Percentiles rank a stretch among this genome's conserved stretches.
phyloP scores from a whole-genome alignment of 2,113 vertebrate genomes.

The Microcebus murinus region DNA sequence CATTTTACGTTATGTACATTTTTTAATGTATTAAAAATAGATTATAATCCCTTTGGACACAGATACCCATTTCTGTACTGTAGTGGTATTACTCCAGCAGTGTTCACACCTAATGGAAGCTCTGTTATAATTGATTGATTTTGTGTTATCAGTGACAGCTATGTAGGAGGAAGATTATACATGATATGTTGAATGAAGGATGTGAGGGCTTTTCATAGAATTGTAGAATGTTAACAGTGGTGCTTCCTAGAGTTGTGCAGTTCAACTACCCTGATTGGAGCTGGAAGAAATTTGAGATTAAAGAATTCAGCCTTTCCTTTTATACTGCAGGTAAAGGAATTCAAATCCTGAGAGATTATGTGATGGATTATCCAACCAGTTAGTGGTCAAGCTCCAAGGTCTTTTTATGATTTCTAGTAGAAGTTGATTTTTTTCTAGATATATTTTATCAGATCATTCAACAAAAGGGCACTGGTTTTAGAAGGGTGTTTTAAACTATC shows the following conservation, averaged over 20 bases:
- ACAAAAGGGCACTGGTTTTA: not conserved
- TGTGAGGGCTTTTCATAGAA: not conserved
- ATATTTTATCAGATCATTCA: not conserved
- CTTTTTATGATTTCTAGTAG: not conserved
- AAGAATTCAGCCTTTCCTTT: not conserved
- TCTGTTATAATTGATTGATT: not conserved
- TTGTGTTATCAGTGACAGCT: not conserved
- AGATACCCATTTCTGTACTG: not conserved
- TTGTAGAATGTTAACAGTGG: not conserved
- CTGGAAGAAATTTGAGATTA: constrained; percentile 24
- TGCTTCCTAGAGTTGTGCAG: not conserved
- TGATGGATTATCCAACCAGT: not conserved
- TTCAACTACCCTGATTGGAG: not conserved
- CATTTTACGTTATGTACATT: not conserved
- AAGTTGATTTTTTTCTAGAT: not conserved
- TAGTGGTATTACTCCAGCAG: not conserved
- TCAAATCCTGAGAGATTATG: not conserved
- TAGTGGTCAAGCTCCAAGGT: not conserved
- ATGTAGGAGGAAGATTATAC: not conserved
- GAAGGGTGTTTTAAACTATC: not conserved
- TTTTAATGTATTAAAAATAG: not conserved
- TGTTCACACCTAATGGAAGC: not conserved
- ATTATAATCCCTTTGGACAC: not conserved
- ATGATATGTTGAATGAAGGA: not conserved
- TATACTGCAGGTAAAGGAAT: not conserved